Base-by-base conservation (phyloP, 2,113 vertebrate genomes). In the Tor tambroides region DNA sequence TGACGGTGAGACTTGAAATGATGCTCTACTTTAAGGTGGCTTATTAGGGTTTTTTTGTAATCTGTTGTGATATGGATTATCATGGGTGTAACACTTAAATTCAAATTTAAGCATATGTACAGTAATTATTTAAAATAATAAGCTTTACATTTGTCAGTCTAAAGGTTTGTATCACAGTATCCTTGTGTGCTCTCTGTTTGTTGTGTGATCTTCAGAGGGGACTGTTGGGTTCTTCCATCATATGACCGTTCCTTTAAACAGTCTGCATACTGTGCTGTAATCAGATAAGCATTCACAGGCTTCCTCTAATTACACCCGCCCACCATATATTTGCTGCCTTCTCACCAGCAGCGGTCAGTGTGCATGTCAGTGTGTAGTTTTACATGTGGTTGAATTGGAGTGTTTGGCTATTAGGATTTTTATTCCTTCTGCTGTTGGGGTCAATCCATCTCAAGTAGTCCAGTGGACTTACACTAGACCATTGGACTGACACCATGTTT, bases 181-280 rank as follows among this genome's bases (percentile, higher is more conserved):
- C 5, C 15, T 61, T 86, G 59, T 51, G 63, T 79, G 59, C 26
- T 8, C 30, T 38, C 8, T 56, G 15, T 32, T 71, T 80, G 30
- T 46, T 32, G 12, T 67, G 21, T 79, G 61, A 69, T 81, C 35
- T 28, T 81, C 35, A 81, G 35, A 61, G 6, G 35, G 49, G 43
- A 63, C 30, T 6, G 21, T 21, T 67, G 71, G 54, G 21, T 67
- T 85, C 84, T 9, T 14, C 65, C 72, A 89, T 92, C 91, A 91
- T 91, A 88, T 93, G 92, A 91, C 69, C 15, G 23, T 19, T 79
- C 65, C 38, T 35, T 78, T 2, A 51, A 49, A 83, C 75, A 32
- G 9, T 69, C 28, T 32, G 41, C 72, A 80, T 74, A 74, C 46
- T 88, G 72, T 89, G 30, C 67, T 89, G n/a, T 85, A 84, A 91